Base-by-base conservation (phyloP, 2,888 invertebrate genomes). In the Lomographa bimaculata region DNA sequence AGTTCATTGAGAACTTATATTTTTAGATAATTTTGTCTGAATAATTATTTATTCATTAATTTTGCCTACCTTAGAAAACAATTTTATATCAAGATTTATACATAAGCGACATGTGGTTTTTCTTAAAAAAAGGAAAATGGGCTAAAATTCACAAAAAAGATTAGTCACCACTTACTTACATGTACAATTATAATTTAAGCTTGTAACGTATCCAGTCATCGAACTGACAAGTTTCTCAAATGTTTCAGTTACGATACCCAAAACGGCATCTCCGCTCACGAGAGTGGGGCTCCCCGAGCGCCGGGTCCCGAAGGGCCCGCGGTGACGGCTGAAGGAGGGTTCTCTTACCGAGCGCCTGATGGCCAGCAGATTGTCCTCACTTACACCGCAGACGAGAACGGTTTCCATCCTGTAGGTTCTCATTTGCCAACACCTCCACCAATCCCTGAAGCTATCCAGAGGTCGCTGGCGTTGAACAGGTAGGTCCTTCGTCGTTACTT, bases 311-410 rank as follows among this genome's bases (percentile, higher is more conserved):
- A 90, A 24, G 81, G 85, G 1, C 90, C 82, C 19, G 89, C 89
- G 0, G 89, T 89, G 49, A 91, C 91, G 5, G 93, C 93, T 0
- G 92, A 93, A 56, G 93, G 93, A 5, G 92, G 90, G 29, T 93
- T 90, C 79, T 91, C 92, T 7, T 93, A 92, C 76, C 91, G 91
- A 7, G 90, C 93, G 1, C 93, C 93, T 1, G 93, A 93, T 57
- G 93, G 93, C 23, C 90, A 91, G 58, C 87, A 91, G 54, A 90
- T 93, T 60, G 90, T 91, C 5, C 75, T 94, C 36, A 90, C 91
- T 1, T 94, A 94, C 79, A 89, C 92, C 17, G 93, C 94, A 10
- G 94, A 94, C 59, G 94, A 94, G 71, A 93, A 93, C 60, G 93
- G 93, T 34, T 93, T 93, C 81, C 92, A 92, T 60, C 92, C 93